These are phyloP conservation scores for Gorsachius goisagi DNA, from an alignment of 2,113 vertebrate genomes.

Conservation along the genomic window DNA sequence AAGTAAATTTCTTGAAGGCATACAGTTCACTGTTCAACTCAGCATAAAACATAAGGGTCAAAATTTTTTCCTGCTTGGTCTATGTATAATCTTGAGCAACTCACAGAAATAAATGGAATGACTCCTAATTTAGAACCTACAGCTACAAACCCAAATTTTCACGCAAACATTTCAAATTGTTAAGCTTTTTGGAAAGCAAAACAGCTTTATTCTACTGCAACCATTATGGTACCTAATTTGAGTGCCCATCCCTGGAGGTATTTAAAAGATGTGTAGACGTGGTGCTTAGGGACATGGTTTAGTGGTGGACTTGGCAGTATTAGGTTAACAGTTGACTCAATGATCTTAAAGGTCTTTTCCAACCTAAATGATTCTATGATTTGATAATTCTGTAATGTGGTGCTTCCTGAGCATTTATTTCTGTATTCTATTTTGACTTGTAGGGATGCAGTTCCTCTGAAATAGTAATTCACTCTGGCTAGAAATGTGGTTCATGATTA, in stretches of 20 bases:
- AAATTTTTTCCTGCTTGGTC: background rate
- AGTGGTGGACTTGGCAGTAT: background rate
- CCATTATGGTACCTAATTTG: background rate
- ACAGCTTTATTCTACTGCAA: background rate
- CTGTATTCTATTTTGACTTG: background rate
- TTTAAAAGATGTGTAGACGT: background rate
- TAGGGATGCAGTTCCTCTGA: background rate
- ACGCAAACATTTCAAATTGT: background rate
- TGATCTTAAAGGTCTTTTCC: background rate
- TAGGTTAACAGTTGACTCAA: background rate
- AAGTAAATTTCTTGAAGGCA: background rate
- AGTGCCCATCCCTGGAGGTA: background rate
- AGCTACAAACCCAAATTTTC: background rate
- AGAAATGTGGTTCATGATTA: background rate
- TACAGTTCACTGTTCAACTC: background rate
- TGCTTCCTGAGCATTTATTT: background rate
- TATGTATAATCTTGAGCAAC: background rate
- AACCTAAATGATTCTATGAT: background rate
- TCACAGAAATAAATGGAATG: background rate
- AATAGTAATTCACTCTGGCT: background rate
- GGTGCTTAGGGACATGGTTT: too few relatives aligned
- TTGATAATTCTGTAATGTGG: background rate
- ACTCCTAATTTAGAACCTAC: background rate
- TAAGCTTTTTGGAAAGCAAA: background rate
- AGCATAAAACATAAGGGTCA: background rate